A percentile compares a stretch with the other conserved stretches of the same genome.
Evolutionary conservation across 1,140 invertebrate genomes (phyloP).

Genomic region (Drosophila takahashii): DNA sequence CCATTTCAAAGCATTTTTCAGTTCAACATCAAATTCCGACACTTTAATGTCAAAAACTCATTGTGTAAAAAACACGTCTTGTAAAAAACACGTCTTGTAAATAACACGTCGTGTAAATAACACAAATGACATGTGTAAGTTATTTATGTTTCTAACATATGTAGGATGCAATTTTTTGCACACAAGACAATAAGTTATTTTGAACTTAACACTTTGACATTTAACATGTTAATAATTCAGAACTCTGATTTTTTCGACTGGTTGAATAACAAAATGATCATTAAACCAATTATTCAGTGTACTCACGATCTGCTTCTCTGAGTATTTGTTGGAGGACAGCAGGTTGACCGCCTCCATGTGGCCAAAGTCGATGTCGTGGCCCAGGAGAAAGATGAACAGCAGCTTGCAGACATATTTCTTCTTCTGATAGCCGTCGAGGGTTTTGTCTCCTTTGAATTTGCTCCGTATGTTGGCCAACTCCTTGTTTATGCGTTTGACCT

Average conservation of each 20-base stretch:
- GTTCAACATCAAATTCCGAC: too few species aligned
- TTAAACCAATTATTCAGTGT: conserved; percentile 23
- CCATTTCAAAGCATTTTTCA: too few species aligned
- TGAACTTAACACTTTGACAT: too few species aligned
- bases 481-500: conserved; percentile 99
- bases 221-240: too few species aligned
- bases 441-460: conserved; percentile 99
- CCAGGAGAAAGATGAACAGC: conserved; percentile 99
- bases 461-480: conserved; percentile 99
- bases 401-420: conserved; percentile 99
- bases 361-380: conserved; percentile 99
- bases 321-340: conserved; percentile 99
- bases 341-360: conserved; percentile 99
- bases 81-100: too few species aligned
- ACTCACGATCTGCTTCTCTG: conserved; percentile 99
- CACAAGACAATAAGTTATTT: too few species aligned
- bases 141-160: too few species aligned
- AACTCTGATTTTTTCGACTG: not conserved
- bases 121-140: too few species aligned
- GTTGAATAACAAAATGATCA: conserved; percentile 7
- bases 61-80: too few species aligned
- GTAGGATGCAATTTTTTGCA: too few species aligned
- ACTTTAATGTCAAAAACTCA: too few species aligned
- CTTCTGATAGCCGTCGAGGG: conserved; percentile 99
- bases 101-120: too few species aligned